Percentiles rank a stretch among this genome's conserved stretches.
These are phyloP conservation scores for Actinernus sp. DNA, from an alignment of 92 coral and sea anemone species.

Conservation along the genomic window DNA sequence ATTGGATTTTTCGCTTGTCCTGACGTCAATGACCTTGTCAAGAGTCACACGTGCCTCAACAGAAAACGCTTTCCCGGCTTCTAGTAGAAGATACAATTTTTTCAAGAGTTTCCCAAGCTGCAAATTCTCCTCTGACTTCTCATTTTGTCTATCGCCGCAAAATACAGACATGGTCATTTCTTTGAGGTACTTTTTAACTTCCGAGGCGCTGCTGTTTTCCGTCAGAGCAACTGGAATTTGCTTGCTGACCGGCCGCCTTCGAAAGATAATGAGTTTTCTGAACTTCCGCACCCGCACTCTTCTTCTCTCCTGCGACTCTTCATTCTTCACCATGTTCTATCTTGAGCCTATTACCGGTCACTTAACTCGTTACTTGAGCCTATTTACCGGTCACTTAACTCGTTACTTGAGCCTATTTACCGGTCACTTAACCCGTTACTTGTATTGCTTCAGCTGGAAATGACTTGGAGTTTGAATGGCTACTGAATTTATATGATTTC, in stretches of 20 bases:
- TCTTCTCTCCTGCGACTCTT: no score
- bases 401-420: not conserved
- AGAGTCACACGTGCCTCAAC: conserved; percentile 17
- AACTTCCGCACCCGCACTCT: no score
- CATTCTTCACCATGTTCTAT: conserved; percentile 10
- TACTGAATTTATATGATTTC: no score
- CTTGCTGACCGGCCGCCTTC: no score
- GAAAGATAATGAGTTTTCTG: no score
- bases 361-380: no score
- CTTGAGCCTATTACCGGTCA: no score
- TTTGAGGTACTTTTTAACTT: conserved; percentile 12
- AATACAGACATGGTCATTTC: conserved; percentile 22
- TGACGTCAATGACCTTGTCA: conserved; percentile 30
- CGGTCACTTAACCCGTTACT: no score
- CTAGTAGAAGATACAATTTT: conserved; percentile 22
- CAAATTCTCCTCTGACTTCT: not conserved
- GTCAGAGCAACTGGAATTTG: no score
- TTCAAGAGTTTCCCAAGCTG: conserved; percentile 33
- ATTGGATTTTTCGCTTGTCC: conserved; percentile 14
- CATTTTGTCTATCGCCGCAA: conserved; percentile 6
- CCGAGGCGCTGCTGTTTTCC: conserved; percentile 6
- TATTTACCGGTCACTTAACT: not conserved
- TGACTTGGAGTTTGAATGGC: no score
- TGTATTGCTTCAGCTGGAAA: no score
- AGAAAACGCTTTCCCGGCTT: conserved; percentile 38